Evolutionary conservation across 2,888 invertebrate genomes (phyloP), one percentile per base, ranked within the genome.

Genomic region (Napeogenes sylphis): DNA sequence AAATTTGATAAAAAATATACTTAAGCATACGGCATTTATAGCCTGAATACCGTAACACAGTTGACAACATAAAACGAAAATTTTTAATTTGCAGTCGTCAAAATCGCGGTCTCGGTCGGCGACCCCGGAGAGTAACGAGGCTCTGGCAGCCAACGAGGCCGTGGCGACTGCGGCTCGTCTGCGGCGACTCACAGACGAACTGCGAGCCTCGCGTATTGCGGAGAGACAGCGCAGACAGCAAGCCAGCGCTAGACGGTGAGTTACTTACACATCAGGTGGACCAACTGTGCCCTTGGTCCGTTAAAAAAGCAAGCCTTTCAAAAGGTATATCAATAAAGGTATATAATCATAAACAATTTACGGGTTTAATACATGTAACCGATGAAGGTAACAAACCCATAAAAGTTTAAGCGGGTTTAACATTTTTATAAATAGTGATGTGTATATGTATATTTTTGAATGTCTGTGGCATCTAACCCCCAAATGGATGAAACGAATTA

Each of bases 121-220:
- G 21, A 94, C 94, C 8, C 94, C 95, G n/a, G 92, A 90, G 70
- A 82, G 76, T 61, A 76, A 94, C 21, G 92, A 90, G 66, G 81
- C 76, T 59, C 76, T 73, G 32, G 79, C 75, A 46, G 74, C 72
- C 2, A 73, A 63, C n/a, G 82, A 76, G 58, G 80, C 78, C 33
- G 83, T 80, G 35, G 82, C 78, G 30, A 92, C 93, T 8, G 90
- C 94, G 70, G 92, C 92, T 66, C 90, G 94, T 46, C 79, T 96
- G 76, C 92, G 94, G 2, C 93, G 95, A 47, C 93, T 94, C 38
- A 94, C 94, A 0, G 94, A 95, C 75, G 96, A 96, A 72, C 80
- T 94, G 59, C 87, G 93, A 0, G 91, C 91, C 35, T 90, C 90
- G 10, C 83, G 91, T 55, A 85, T 87, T 68, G 91, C 88, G 47